These are phyloP conservation scores for Drosophila takahashii DNA, from an alignment of 1,140 invertebrate species.

Conservation along the genomic window DNA sequence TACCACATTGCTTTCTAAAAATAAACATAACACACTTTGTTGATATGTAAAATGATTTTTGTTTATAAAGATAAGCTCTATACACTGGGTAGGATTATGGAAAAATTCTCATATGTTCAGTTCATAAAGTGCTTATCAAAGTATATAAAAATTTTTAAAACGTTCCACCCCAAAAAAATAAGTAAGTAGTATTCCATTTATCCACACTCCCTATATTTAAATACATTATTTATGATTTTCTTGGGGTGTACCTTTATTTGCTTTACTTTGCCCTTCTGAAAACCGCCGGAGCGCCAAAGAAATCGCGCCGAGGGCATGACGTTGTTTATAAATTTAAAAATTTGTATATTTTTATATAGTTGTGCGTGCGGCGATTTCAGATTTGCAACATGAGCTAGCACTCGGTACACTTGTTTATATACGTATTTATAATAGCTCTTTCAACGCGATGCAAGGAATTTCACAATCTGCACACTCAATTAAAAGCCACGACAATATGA, in stretches of 20 bases:
- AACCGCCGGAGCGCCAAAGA: conserved; percentile 65
- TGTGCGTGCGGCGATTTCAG: conserved; percentile 33
- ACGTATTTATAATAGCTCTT: conserved; percentile 33
- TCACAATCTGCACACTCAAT: conserved; percentile 52
- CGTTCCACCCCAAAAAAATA: conserved; percentile 1
- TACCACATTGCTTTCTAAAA: neutral
- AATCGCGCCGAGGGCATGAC: conserved; percentile 68
- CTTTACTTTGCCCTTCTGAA: conserved; percentile 62
- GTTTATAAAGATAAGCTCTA: neutral
- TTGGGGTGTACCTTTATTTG: conserved; percentile 51
- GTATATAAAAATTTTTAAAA: neutral
- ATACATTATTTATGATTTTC: conserved; percentile 2
- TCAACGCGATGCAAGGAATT: conserved; percentile 48
- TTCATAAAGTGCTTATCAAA: neutral
- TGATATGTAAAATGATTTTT: neutral
- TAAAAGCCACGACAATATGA: conserved; percentile 35
- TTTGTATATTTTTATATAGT: conserved; percentile 23
- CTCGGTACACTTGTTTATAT: conserved; percentile 9
- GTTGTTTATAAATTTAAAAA: conserved; percentile 24
- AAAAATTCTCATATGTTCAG: neutral
- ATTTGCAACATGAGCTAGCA: conserved; percentile 31
- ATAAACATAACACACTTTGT: neutral
- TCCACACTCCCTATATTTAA: conserved; percentile 8
- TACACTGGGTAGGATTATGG: neutral
- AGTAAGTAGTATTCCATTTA: neutral